Evolutionary conservation across 2,797 vertebrate genomes (phyloP).

Genomic region (Platalea minor): DNA sequence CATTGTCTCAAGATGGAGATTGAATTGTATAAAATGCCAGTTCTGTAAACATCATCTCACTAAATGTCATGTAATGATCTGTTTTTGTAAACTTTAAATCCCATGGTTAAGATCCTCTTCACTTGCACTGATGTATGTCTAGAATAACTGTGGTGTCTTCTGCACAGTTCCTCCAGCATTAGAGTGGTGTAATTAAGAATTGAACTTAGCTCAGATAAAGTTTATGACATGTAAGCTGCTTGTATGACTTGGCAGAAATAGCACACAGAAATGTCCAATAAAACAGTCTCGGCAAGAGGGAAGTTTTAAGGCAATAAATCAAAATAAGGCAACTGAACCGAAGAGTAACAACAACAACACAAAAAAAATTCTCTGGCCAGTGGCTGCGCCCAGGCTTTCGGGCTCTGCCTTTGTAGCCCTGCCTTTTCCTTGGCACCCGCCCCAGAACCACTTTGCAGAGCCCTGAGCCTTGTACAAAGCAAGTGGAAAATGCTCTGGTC

Average conservation of each 20-base stretch:
- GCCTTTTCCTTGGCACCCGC: background rate
- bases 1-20: conserved; percentile 5
- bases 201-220: background rate
- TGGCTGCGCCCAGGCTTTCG: background rate
- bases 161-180: background rate
- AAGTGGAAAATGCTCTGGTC: background rate
- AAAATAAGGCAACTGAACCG: background rate
- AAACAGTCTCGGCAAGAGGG: background rate
- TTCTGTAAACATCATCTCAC: conserved; percentile 40
- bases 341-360: background rate
- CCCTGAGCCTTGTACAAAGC: background rate
- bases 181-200: background rate
- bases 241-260: conserved; percentile 18
- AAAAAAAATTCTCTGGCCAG: background rate
- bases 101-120: background rate
- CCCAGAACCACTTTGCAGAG: background rate
- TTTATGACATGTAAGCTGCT: background rate
- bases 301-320: background rate
- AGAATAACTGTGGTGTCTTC: conserved; percentile 28
- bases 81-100: conserved; percentile 41
- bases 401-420: background rate
- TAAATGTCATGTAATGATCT: conserved; percentile 6
- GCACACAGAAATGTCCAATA: background rate
- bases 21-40: conserved; percentile 3
- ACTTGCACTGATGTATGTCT: conserved; percentile 3